A percentile compares a stretch with the other conserved stretches of the same genome.
Evolutionary conservation across 30 jellyfish, hydroid and myxozoan species (phyloP).

Genomic region (Aurelia sp.): DNA sequence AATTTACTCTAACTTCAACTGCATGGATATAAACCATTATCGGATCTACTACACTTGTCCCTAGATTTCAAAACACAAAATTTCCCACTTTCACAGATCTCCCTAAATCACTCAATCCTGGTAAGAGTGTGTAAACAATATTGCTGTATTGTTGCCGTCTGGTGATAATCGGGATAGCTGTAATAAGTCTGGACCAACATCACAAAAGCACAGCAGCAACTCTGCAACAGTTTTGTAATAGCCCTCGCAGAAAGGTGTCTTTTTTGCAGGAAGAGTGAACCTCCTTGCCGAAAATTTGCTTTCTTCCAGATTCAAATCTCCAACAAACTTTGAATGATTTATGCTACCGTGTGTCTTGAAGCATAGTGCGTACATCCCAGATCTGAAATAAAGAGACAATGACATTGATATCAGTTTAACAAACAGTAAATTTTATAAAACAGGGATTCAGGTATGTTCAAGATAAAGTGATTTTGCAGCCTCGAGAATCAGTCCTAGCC

Average conservation of each 20-base stretch:
- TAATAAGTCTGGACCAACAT: neutral
- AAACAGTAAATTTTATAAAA: neutral
- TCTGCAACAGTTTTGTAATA: neutral
- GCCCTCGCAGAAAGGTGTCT: neutral
- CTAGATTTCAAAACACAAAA: too few relatives aligned
- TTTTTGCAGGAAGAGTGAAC: neutral
- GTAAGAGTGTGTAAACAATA: too few relatives aligned
- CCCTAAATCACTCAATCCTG: too few relatives aligned
- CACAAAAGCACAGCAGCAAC: neutral
- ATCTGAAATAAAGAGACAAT: constrained; percentile 5
- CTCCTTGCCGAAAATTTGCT: neutral
- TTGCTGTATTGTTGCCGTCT: neutral
- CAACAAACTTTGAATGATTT: neutral
- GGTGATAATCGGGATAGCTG: neutral
- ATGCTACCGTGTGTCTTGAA: constrained; percentile 47
- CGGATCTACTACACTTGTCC: too few relatives aligned
- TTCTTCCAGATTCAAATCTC: neutral
- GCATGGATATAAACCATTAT: too few relatives aligned
- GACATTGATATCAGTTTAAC: neutral
- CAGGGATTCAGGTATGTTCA: too few relatives aligned
- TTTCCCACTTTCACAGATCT: too few relatives aligned
- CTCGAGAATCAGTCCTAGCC: too few relatives aligned
- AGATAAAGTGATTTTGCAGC: too few relatives aligned
- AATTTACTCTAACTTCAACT: too few relatives aligned
- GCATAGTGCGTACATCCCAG: constrained; percentile 61